These are phyloP conservation scores for Hypanus sabinus DNA, from an alignment of 2,113 vertebrate species.

Conservation along the genomic window DNA sequence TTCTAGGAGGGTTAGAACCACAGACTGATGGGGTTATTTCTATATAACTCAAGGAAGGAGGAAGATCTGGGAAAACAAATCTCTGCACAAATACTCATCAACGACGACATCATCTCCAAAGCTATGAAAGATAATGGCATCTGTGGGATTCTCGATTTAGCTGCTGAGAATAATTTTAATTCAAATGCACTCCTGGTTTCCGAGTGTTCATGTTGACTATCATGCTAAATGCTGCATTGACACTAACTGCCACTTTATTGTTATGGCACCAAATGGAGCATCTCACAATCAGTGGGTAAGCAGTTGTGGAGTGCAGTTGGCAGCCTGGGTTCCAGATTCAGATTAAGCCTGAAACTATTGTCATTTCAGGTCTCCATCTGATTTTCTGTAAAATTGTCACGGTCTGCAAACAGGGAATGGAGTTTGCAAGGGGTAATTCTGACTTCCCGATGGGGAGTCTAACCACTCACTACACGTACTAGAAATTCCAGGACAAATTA, in stretches of 20 bases:
- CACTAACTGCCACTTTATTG: background rate
- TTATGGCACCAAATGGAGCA: background rate
- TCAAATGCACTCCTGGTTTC: too few relatives aligned
- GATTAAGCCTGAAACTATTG: background rate
- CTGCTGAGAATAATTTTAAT: background rate
- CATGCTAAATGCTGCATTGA: background rate
- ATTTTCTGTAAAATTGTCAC: conserved; percentile 1
- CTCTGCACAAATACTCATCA: background rate
- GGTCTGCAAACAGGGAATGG: background rate
- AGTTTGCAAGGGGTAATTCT: background rate
- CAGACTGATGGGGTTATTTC: background rate
- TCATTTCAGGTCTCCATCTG: background rate
- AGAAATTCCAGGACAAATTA: background rate
- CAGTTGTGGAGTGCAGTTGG: background rate
- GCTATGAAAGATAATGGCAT: background rate
- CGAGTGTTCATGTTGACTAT: background rate
- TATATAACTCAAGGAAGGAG: background rate
- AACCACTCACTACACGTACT: background rate
- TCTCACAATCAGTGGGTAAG: background rate
- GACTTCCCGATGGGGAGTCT: background rate
- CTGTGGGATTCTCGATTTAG: background rate
- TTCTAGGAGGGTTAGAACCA: background rate
- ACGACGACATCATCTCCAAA: background rate
- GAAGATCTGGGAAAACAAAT: background rate
- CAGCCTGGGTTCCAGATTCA: background rate